Conservation (phyloP, 2,888 invertebrate genomes). For the Blastobasis lacticolella region DNA sequence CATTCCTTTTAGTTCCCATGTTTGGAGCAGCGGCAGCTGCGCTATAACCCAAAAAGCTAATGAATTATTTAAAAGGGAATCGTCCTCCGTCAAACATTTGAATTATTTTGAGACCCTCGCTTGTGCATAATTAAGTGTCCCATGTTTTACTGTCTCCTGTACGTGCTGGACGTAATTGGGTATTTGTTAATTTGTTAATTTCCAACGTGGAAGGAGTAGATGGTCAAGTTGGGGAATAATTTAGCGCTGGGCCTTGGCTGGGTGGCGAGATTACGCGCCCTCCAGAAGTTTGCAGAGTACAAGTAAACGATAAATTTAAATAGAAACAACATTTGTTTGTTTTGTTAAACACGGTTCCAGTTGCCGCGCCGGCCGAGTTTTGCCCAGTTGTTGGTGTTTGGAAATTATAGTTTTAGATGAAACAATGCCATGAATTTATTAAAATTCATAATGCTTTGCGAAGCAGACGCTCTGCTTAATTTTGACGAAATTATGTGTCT, state of each 20-base stretch:
- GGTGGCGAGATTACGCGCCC: background rate
- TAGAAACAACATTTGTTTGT: background rate
- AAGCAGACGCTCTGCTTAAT: too few relatives aligned
- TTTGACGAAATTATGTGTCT: too few relatives aligned
- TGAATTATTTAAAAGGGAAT: conserved; percentile 60
- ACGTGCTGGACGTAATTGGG: conserved; percentile 25
- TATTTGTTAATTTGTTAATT: conserved; percentile 26
- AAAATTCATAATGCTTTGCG: too few relatives aligned
- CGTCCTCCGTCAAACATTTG: conserved; percentile 51
- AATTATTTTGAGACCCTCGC: conserved; percentile 57
- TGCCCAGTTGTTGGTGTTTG: too few relatives aligned
- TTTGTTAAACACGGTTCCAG: background rate
- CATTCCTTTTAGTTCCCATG: conserved; percentile 25
- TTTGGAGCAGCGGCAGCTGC: conserved; percentile 32
- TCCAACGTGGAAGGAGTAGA: conserved; percentile 17
- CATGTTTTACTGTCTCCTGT: conserved; percentile 34
- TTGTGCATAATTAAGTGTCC: conserved; percentile 50
- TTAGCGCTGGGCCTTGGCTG: conserved; percentile 1
- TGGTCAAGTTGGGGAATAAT: conserved; percentile 17
- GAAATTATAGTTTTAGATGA: too few relatives aligned
- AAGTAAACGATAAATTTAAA: background rate
- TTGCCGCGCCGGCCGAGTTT: too few relatives aligned
- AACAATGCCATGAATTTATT: too few relatives aligned
- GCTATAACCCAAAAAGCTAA: conserved; percentile 36
- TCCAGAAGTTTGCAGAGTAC: background rate